Percentiles rank a stretch among this genome's conserved stretches.
These are phyloP conservation scores for Pheosia tremula DNA, from an alignment of 2,888 invertebrate genomes.

Conservation along the genomic window DNA sequence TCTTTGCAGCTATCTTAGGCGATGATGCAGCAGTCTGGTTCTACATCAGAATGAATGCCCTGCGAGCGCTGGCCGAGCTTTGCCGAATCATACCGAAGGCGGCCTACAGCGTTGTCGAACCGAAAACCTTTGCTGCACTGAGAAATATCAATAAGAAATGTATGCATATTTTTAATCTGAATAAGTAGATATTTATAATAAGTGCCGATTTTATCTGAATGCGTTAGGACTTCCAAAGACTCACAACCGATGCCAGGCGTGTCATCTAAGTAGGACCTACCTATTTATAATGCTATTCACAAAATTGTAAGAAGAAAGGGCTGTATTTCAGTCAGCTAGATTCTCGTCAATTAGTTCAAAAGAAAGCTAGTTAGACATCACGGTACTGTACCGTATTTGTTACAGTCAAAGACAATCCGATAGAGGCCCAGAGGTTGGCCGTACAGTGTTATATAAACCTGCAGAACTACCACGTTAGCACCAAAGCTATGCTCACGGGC, in stretches of 20 bases:
- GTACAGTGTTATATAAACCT: slow-evolving; percentile 75
- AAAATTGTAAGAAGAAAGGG: too few species aligned
- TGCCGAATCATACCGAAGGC: slow-evolving; percentile 74
- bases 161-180: slow-evolving; percentile 31
- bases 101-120: slow-evolving; percentile 67
- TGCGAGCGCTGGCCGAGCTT: slow-evolving; percentile 67
- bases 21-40: slow-evolving; percentile 74
- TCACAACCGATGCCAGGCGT: too few species aligned
- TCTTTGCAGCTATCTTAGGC: slow-evolving; percentile 58
- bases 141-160: slow-evolving; percentile 73
- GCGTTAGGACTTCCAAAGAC: too few species aligned
- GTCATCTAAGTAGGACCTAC: too few species aligned
- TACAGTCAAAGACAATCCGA: slow-evolving; percentile 68
- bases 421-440: slow-evolving; percentile 73
- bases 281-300: too few species aligned
- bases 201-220: too few species aligned
- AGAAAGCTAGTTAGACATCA: too few species aligned
- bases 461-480: slow-evolving; percentile 68
- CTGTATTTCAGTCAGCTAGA: too few species aligned
- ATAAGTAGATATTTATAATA: too few species aligned
- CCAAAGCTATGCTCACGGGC: slow-evolving; percentile 64
- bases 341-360: too few species aligned
- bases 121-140: slow-evolving; percentile 65
- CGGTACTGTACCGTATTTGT: slow-evolving; percentile 1
- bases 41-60: slow-evolving; percentile 66